These are phyloP conservation scores for Toxotes lorentzi DNA, from an alignment of 2,797 vertebrate species.

Conservation along the genomic window DNA sequence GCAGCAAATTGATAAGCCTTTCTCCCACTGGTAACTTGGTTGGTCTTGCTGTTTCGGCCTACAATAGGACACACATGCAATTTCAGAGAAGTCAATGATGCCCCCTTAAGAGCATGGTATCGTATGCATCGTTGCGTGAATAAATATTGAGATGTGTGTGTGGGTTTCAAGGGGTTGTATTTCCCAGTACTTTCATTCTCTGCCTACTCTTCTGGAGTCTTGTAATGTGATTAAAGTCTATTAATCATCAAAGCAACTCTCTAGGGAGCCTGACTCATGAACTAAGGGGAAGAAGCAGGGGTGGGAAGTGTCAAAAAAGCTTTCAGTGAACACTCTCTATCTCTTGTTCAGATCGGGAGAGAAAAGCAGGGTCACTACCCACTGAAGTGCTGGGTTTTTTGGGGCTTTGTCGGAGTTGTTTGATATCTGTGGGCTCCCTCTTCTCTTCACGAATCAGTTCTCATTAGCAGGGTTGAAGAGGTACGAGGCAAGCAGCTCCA, in stretches of 20 bases:
- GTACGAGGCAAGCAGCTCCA: slow-evolving; percentile 60
- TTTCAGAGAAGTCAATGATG: slow-evolving; percentile 43
- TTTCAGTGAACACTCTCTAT: slow-evolving; percentile 82
- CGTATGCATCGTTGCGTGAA: slow-evolving; percentile 70
- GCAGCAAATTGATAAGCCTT: slow-evolving; percentile 1
- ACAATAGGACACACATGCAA: slow-evolving; percentile 45
- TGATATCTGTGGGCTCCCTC: slow-evolving; percentile 68
- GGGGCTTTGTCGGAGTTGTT: slow-evolving; percentile 74
- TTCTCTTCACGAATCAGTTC: slow-evolving; percentile 65
- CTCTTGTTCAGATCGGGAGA: slow-evolving; percentile 79
- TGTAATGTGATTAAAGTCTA: slow-evolving; percentile 91
- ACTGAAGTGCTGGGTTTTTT: slow-evolving; percentile 68
- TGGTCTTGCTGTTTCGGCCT: slow-evolving; percentile 35
- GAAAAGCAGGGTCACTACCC: slow-evolving; percentile 81
- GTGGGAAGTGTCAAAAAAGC: slow-evolving; percentile 87
- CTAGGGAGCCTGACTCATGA: slow-evolving; percentile 87
- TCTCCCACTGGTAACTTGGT: slow-evolving; percentile 35
- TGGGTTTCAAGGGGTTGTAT: slow-evolving; percentile 80
- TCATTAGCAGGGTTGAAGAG: slow-evolving; percentile 72
- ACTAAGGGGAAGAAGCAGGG: slow-evolving; percentile 83
- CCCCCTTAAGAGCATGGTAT: slow-evolving; percentile 61
- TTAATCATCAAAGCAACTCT: slow-evolving; percentile 89
- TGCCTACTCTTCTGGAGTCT: slow-evolving; percentile 86
- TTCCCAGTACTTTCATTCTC: slow-evolving; percentile 86
- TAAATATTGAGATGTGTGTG: slow-evolving; percentile 79